Evolutionary conservation across 2,888 invertebrate genomes (phyloP), one percentile per base, ranked within the genome.

Genomic region (Crematogaster levior): DNA sequence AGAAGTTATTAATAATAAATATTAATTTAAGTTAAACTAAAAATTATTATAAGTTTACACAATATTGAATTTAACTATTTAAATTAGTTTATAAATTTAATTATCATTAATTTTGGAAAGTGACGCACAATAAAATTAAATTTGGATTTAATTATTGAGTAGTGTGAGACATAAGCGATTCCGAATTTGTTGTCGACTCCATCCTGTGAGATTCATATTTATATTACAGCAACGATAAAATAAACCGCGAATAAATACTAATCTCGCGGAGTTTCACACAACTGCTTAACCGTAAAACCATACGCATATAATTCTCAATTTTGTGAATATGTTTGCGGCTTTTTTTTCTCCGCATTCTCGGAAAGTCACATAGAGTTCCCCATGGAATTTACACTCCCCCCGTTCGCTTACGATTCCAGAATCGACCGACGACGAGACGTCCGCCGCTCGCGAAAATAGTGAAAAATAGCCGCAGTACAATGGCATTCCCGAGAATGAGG

Each of bases 391-490:
- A 46, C 58, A 46, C 37, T 30, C 24, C 5, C 30, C 15, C 24
- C 53, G 58, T 56, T 75, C 65, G 63, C 65, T n/a, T n/a, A n/a
- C 48, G 34, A 83, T 83, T 83, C 70, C 34, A 27, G 63, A 48
- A 79, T 65, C 79, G 56, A 43, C 43, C 34, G 63, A 48, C 60
- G 43, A 3, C 53, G 48, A 63, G 70, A 73, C 70, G 53, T 60
- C 60, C 65, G 61, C 12, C 63, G 61, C 37, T 18, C 74, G 63
- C 27, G 83, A 51, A 85, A 77, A 88, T 84, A 37, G 88, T 84
- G 86, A 88, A 90, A 89, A 88, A 86, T 83, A 51, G 81, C 60
- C 40, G 58, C 21, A 70, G 61, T 82, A 83, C 46, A 70, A 63
- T 60, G 79, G 73, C 68, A 84, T 82, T 61, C 68, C 58, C 83